Conservation (phyloP, 2,888 invertebrate species). For the Parnassius mnemosyne region DNA sequence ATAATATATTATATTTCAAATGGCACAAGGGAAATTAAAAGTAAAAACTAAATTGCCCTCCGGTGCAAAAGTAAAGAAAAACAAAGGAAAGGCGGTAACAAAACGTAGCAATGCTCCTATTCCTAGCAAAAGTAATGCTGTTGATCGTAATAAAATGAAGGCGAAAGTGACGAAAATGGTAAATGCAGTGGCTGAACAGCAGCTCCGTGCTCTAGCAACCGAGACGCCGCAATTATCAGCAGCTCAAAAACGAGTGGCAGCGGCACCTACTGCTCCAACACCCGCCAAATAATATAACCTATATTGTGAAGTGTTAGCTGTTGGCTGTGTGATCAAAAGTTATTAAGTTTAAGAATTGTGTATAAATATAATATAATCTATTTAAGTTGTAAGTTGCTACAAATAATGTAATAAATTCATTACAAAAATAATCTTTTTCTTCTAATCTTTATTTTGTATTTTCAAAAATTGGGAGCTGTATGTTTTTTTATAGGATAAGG, state of each 20-base stretch:
- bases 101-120: conserved; percentile 84
- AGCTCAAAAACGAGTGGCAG: conserved; percentile 66
- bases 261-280: conserved; percentile 67
- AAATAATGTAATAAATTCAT: too few species aligned
- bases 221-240: conserved; percentile 75
- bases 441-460: too few species aligned
- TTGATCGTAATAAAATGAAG: conserved; percentile 83
- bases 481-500: too few species aligned
- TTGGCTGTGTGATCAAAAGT: too few species aligned
- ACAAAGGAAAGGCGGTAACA: conserved; percentile 78
- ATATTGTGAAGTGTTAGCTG: background rate
- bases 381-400: too few species aligned
- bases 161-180: conserved; percentile 84
- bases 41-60: conserved; percentile 82
- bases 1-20: conserved; percentile 41
- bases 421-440: too few species aligned
- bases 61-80: conserved; percentile 75
- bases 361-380: too few species aligned
- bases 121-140: conserved; percentile 81
- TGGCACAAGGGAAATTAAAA: conserved; percentile 86
- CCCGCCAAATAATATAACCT: conserved; percentile 46
- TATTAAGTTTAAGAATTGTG: too few species aligned
- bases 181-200: conserved; percentile 85
- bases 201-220: conserved; percentile 81
- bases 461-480: too few species aligned